phyloP scores from a whole-genome alignment of 2,113 vertebrate species.

The Charina bottae region DNA sequence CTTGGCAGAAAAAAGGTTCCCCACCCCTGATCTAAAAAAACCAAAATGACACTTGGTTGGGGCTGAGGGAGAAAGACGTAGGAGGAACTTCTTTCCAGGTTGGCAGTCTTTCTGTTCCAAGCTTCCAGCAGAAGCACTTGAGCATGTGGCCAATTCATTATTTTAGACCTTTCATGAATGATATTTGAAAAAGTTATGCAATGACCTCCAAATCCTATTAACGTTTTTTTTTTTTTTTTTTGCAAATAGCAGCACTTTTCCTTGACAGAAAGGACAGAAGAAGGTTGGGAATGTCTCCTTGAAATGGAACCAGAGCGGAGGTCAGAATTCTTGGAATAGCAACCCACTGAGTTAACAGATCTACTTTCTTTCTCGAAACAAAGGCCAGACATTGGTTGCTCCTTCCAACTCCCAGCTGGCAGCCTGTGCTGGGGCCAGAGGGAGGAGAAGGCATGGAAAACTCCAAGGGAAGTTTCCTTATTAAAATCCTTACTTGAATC shows the following conservation, averaged over 20 bases:
- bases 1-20: too few relatives aligned
- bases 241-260: slow-evolving; percentile 8
- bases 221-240: not conserved
- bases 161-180: not conserved
- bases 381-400: slow-evolving; percentile 14
- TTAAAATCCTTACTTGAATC: not conserved
- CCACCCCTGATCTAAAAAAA: too few relatives aligned
- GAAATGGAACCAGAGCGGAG: not conserved
- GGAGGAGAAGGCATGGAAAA: not conserved
- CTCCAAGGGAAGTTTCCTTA: not conserved
- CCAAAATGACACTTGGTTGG: too few relatives aligned
- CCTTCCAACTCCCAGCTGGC: slow-evolving; percentile 20
- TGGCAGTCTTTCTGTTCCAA: too few relatives aligned
- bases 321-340: slow-evolving; percentile 34
- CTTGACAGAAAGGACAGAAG: slow-evolving; percentile 1
- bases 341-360: slow-evolving; percentile 25
- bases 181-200: not conserved
- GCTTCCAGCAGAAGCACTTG: too few relatives aligned
- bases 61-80: too few relatives aligned
- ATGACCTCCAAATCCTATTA: not conserved
- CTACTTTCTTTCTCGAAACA: slow-evolving; percentile 26
- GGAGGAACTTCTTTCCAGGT: too few relatives aligned
- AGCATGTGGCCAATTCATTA: not conserved
- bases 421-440: slow-evolving; percentile 11
- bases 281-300: slow-evolving; percentile 21